These are phyloP conservation scores for Labeo rohita DNA, from an alignment of 2,113 vertebrate genomes.

Conservation along the genomic window DNA sequence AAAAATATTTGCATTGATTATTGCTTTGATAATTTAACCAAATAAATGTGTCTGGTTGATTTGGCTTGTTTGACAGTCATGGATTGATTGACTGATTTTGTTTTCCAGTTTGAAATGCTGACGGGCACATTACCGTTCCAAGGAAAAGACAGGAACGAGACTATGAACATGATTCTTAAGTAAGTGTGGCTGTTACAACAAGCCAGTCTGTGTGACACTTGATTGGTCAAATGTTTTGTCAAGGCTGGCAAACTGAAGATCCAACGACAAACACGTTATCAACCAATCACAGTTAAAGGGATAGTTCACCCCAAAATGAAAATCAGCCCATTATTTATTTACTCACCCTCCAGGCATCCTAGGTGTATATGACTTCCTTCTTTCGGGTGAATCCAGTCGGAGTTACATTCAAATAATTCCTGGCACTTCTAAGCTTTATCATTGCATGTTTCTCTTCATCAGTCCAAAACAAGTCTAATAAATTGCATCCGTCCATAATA, in stretches of 20 bases:
- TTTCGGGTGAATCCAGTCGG: too few species aligned
- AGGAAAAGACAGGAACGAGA: slow-evolving; percentile 97
- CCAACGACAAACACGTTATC: neutral
- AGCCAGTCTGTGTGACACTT: neutral
- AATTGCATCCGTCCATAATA: too few species aligned
- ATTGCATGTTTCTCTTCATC: too few species aligned
- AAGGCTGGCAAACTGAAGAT: neutral
- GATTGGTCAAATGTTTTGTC: neutral
- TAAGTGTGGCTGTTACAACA: slow-evolving; percentile 75
- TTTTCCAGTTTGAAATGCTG: slow-evolving; percentile 92
- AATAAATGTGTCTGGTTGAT: neutral
- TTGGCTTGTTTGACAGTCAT: neutral
- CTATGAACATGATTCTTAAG: slow-evolving; percentile 99
- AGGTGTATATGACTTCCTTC: too few species aligned
- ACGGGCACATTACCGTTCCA: slow-evolving; percentile 96
- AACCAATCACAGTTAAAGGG: neutral
- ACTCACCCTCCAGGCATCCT: too few species aligned
- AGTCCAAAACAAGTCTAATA: too few species aligned
- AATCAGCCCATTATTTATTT: too few species aligned
- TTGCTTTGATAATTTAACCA: neutral
- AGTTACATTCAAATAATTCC: too few species aligned
- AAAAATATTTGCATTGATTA: neutral
- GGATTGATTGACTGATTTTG: neutral
- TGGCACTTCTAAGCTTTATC: too few species aligned
- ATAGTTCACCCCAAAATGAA: too few species aligned